Evolutionary conservation across 2,113 vertebrate species (phyloP), one percentile per base, ranked within the genome.

Genomic region (Scortum barcoo): DNA sequence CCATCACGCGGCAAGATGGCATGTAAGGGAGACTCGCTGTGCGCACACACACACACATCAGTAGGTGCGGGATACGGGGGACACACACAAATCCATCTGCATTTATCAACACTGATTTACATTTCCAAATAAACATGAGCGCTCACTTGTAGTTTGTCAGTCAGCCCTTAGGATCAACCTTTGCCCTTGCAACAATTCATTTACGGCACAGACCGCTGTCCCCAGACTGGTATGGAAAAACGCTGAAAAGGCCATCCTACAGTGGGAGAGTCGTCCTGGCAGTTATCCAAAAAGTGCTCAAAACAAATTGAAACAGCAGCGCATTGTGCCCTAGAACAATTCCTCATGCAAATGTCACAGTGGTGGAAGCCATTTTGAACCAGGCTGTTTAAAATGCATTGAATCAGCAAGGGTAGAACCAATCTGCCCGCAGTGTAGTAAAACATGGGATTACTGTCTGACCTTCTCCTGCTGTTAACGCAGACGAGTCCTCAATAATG

Each of bases 1-100:
- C 97, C 63, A 94, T 98, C 92, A 99, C 97, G 16, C 97, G 98
- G 79, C 97, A 99, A 79, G 98, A 99, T 1, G 98, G 98, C 93
- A 99, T 99, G 98, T 99, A 93, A 96, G 98, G 91, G 63, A 48
- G 33, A 22, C 36, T 30, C 48, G 72, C 78, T 6, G 24, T 72
- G 69, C 57, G 76, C 80, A 66, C 58, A 1, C 26, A 78, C 80
- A 66, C 58, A 1, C 26, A 46, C 79, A 87, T 63, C 20, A 2
- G 9, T 22, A 19, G 24, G 24, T 57, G 38, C 76, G 12, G 22
- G 22, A 46, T 51, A 0, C 44, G 6, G 12, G 13, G 0, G 16
- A 62, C 38, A 68, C 28, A 7, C 46, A 17, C 53, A 14, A 8
- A 14, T 44, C 26, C 36, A 30, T 70, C 53, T 62, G 62, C 76